These are phyloP conservation scores for Latrodectus hesperus DNA, from an alignment of 2,888 invertebrate species.

Conservation along the genomic window DNA sequence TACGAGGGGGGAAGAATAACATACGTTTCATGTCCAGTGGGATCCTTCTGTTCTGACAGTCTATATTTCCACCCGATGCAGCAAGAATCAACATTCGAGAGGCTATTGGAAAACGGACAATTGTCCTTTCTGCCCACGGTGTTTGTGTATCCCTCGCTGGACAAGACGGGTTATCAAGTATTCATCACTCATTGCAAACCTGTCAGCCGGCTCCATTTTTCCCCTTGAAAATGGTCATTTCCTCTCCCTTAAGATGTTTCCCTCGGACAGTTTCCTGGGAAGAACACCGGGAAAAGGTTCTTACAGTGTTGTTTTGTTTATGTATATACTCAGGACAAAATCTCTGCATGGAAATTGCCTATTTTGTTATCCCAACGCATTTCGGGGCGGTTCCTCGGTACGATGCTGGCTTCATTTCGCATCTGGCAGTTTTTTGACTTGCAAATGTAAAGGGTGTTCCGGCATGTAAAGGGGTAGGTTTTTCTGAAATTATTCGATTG, in stretches of 20 bases:
- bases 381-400: neutral
- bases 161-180: constrained; percentile 57
- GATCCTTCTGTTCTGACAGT: constrained; percentile 41
- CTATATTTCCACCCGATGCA: constrained; percentile 63
- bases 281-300: neutral
- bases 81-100: constrained; percentile 42
- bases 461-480: constrained; percentile 14
- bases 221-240: constrained; percentile 53
- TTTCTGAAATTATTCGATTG: constrained; percentile 21
- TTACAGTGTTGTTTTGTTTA: constrained; percentile 30
- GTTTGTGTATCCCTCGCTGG: constrained; percentile 26
- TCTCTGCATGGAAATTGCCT: constrained; percentile 56
- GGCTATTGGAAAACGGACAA: constrained; percentile 65
- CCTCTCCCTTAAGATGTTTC: constrained; percentile 12
- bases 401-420: constrained; percentile 42
- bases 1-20: constrained; percentile 11
- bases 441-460: constrained; percentile 43
- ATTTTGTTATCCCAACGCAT: constrained; percentile 7
- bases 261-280: neutral
- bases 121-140: constrained; percentile 36
- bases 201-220: constrained; percentile 36
- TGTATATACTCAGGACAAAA: constrained; percentile 7
- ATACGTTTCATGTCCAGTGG: constrained; percentile 53
- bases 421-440: constrained; percentile 58
- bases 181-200: constrained; percentile 62